Evolutionary conservation across 2,888 invertebrate genomes (phyloP), one percentile per base, ranked within the genome.

Genomic region (Euplexia lucipara): DNA sequence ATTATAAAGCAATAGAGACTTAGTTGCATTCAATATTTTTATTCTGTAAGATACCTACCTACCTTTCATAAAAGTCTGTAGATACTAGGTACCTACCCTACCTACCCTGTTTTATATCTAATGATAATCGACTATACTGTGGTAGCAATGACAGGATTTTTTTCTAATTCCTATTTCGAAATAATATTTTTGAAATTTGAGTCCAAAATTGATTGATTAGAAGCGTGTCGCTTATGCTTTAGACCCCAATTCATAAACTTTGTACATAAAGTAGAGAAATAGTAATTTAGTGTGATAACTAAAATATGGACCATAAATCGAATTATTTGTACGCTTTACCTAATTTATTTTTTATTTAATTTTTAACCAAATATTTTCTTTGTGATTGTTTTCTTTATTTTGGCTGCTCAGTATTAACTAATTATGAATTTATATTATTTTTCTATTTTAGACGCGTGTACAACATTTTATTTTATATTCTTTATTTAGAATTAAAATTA

Each of bases 231-330:
- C 60, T 66, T 59, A 9, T 6, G 35, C 16, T 34, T 47, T 41
- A 16, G 30, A 34, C 22, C 66, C 54, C 44, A 26, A 74, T 73
- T 58, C 16, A 22, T 37, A 66, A 48, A 39, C 20, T 12, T 20
- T 54, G 32, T 62, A 72, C 42, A 48, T 62, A 61, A 48, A 39
- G 34, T 70, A 65, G 66, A 53, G 47, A 57, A 63, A 59, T 79
- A 83, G 79, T 81, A 71, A 75, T 82, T 72, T 63, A 65, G 80
- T 81, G 82, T 78, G 70, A 83, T 83, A 84, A 67, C 35, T 69
- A 69, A 66, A 65, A 39, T 72, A 77, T 65, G 85, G 83, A 82
- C 83, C 85, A 84, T 72, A 62, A 71, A 77, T 75, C 77, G 74
- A 79, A 70, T 83, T 84, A 81, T 77, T 74, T 67, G 59, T 56